Conservation (phyloP, 2,888 invertebrate species). For the Rhamnusium bicolor region DNA sequence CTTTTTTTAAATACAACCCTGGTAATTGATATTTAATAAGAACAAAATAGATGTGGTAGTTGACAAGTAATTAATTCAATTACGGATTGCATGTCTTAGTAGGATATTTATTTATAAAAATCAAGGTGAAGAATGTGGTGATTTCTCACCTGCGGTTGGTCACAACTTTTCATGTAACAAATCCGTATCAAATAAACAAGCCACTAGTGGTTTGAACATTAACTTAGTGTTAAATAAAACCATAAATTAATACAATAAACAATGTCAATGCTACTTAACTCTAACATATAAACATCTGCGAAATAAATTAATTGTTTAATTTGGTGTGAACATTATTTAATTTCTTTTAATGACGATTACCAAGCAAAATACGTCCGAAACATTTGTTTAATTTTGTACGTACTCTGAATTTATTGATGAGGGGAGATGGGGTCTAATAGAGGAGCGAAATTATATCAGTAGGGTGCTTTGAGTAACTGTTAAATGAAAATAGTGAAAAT, state of each 20-base stretch:
- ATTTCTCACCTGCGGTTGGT: conserved; percentile 38
- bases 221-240: neutral
- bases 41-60: too few species aligned
- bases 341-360: neutral
- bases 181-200: conserved; percentile 23
- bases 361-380: neutral
- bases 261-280: conserved; percentile 9
- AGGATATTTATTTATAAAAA: conserved; percentile 25
- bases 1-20: too few species aligned
- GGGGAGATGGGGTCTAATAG: neutral
- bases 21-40: too few species aligned
- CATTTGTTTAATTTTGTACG: neutral
- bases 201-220: conserved; percentile 20
- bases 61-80: too few species aligned
- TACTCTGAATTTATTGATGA: neutral
- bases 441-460: neutral
- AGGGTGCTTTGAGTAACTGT: too few species aligned
- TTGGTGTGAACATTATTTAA: neutral
- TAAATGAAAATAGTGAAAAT: too few species aligned
- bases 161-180: conserved; percentile 25
- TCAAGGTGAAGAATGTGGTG: conserved; percentile 48
- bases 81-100: too few species aligned
- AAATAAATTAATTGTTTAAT: neutral
- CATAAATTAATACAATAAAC: neutral
- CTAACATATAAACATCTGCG: conserved; percentile 1